phyloP scores from a whole-genome alignment of 2,113 vertebrate species.

The Psettodes erumei region DNA sequence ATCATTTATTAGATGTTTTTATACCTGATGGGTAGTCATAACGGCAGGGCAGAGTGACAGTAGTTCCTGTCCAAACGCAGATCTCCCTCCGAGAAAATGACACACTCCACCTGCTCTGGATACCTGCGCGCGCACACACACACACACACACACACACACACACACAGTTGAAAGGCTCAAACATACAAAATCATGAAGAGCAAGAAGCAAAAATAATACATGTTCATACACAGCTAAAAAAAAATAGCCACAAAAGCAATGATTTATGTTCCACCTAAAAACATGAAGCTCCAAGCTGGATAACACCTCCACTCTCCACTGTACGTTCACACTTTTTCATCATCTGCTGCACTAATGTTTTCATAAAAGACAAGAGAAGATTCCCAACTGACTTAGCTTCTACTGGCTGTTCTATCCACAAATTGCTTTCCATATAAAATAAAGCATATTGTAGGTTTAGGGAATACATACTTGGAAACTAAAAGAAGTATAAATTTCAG shows the following conservation, averaged over 20 bases:
- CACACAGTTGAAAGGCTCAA: not conserved
- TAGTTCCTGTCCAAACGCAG: conserved; percentile 84
- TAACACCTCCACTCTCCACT: not conserved
- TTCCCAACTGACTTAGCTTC: not conserved
- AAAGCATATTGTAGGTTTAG: not conserved
- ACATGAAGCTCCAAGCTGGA: not conserved
- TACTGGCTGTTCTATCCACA: not conserved
- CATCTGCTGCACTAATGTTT: not conserved
- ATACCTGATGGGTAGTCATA: conserved; percentile 82
- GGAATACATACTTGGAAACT: conserved; percentile 22
- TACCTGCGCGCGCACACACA: conserved; percentile 55
- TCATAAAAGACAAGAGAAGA: not conserved
- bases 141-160: conserved; percentile 7
- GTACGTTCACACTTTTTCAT: not conserved
- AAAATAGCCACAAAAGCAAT: not conserved
- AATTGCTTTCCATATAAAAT: conserved; percentile 15
- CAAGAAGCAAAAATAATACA: not conserved
- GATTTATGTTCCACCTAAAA: not conserved
- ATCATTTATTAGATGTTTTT: not conserved
- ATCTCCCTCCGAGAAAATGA: conserved; percentile 81
- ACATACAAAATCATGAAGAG: not conserved
- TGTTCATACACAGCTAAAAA: not conserved
- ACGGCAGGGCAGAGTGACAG: conserved; percentile 81
- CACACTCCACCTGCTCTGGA: conserved; percentile 79
- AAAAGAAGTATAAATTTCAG: conserved; percentile 14